Base-by-base conservation (phyloP, 2,888 invertebrate genomes). In the Parnassius smintheus region DNA sequence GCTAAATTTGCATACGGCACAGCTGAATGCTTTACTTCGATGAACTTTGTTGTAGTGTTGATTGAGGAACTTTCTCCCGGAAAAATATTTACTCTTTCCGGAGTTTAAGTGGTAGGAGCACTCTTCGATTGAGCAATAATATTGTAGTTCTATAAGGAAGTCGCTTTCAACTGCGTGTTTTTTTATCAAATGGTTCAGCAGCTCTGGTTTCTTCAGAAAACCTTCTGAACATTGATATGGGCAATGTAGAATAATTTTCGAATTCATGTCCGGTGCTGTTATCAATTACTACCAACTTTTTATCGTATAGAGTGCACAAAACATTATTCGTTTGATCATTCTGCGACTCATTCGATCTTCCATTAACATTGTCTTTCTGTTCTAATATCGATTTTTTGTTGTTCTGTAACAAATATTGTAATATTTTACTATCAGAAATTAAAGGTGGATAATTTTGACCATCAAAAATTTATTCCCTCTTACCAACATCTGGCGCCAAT, bases 21-120 rank as follows among this genome's bases (percentile, higher is more conserved):
- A 96, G 0, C 80, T 74, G 63, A 86, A 93, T 1, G 80, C 82
- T 73, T 94, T 95, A 9, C 82, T 83, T 25, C 92, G 91, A 73
- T 96, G 96, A 0, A 94, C 94, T 81, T 96, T 96, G 66, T 93
- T 91, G 65, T 92, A 94, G 75, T 96, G 96, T 82, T 96, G 94
- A 12, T 95, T 94, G 0, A 95, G 72, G 51, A 89, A 88, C 70
- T 94, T 94, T 0, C 94, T 75, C 1, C 84, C 90, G 0, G 85
- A 80, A 61, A 95, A 95, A 72, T 82, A 85, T 66, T 93, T 93
- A 22, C 77, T 77, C n/a, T 80, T 84, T 0, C 70, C 66, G 0
- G 84, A 79, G 3, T 82, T 70, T 0, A 83, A 74, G 64, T 91
- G 81, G 70, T 95, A 95, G 0, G 78, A 56, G 67, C 96, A 96